Base-by-base conservation (phyloP, 2,888 invertebrate genomes). In the Acleris literana region DNA sequence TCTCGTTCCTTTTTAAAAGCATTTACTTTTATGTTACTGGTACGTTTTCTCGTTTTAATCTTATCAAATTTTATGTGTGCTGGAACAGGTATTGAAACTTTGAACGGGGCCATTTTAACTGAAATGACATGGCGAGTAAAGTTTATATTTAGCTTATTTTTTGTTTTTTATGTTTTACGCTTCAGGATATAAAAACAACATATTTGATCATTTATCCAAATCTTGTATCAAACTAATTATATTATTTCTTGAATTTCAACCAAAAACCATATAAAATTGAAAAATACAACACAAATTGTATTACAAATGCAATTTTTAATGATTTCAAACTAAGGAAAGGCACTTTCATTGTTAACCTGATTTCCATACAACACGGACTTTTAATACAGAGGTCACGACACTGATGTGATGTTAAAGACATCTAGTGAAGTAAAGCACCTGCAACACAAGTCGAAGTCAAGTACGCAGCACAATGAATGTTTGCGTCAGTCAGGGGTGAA, bases 401-500 rank as follows among this genome's bases (percentile, higher is more conserved):
- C 4, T 13, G 33, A 11, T 33, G 11, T 33, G 33, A 33, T 39
- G 13, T 39, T 39, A 39, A 39, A 13, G 13, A 39, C 39, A 13
- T 39, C 13, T 39, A 13, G 39, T 39, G 39, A 39, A 39, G 39
- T 39, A 78, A 80, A 79, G 82, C 87, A 90, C 89, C 87, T 89
- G 90, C 60, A 64, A 63, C 74, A 62, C 67, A 57, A 69, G 74
- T 71, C 55, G 20, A 55, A 80, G 81, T 81, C 76, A 87, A 88
- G 88, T 88, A 86, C 82, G 79, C 78, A 84, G 85, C 79, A 82
- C 85, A 87, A 92, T 92, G 82, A 89, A 89, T 91, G 92, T 91
- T 88, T 86, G 90, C 86, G 92, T 92, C 92, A 89, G 85, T 92
- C 92, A 92, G 85, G 91, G 90, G 90, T 91, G 92, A 92, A 92